phyloP scores from a whole-genome alignment of 53 echinoderm and acorn worm genomes.

The Echinometra lucunter region DNA sequence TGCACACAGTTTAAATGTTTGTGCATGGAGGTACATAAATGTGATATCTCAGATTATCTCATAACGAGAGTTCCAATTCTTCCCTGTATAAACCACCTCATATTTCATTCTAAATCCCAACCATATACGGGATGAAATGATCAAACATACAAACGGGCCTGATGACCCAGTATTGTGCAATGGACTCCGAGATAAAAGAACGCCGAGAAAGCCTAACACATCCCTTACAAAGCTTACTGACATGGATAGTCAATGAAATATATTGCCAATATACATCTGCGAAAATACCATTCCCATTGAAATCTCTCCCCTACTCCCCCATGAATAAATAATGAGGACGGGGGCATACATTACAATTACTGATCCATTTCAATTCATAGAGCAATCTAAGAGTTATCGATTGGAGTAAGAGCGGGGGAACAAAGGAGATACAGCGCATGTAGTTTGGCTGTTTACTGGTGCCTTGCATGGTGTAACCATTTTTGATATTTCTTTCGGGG shows the following conservation, averaged over 20 bases:
- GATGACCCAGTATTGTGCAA: background rate
- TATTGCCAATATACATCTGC: background rate
- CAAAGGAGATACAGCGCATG: background rate
- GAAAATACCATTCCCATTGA: background rate
- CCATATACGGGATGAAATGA: background rate
- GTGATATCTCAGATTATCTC: too few relatives aligned
- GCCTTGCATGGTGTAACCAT: too few relatives aligned
- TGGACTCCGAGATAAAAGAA: background rate
- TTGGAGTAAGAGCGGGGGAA: background rate
- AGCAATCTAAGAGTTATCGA: background rate
- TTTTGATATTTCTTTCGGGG: too few relatives aligned
- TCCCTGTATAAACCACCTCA: too few relatives aligned
- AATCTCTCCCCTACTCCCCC: background rate
- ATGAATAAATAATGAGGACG: slow-evolving; percentile 8
- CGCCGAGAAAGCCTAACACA: background rate
- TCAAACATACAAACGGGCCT: background rate
- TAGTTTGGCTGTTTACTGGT: background rate
- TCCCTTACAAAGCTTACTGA: background rate
- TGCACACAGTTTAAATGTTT: too few relatives aligned
- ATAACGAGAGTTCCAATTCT: too few relatives aligned
- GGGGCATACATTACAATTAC: slow-evolving; percentile 9
- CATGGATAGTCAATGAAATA: background rate
- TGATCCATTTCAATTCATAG: background rate
- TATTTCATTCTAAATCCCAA: too few relatives aligned
- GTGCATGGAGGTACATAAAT: too few relatives aligned